Base-by-base conservation (phyloP, 2,888 invertebrate genomes). In the Agrochola macilenta region DNA sequence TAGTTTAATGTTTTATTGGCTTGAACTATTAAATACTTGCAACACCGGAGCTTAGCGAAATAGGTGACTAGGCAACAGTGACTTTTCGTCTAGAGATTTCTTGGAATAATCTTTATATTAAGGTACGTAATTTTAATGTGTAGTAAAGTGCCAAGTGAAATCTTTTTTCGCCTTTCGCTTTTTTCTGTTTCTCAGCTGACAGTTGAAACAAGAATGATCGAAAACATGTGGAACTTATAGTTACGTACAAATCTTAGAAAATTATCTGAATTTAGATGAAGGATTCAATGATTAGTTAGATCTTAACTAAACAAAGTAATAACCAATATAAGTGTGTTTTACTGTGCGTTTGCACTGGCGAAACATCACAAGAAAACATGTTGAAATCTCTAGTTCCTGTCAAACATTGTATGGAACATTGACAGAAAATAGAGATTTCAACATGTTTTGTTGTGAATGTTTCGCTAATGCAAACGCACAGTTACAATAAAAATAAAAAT, bases 11-110 rank as follows among this genome's bases (percentile, higher is more conserved):
- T 79, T 79, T 84, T 75, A 85, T 85, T 84, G 82, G 57, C 63
- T 81, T 74, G 76, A 39, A 78, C 74, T 76, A 84, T 87, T 86
- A 84, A 63, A 46, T 60, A 66, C 65, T 84, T 81, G 81, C 87
- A 71, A 86, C 75, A 86, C 75, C 65, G 54, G 35, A 73, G 60
- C 57, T 71, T 61, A 66, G 26, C 54, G 70, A 85, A 82, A 73
- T 85, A 79, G 79, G 84, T 82, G 69, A 85, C 63, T 73, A 26
- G 85, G 78, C 17, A 49, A 66, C 46, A 49, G 39, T 58, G 70
- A 81, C 75, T 54, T 75, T 63, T 64, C 49, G 81, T 23, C 69
- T 63, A 35, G 14, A 23, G 20, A 2, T 69, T 75, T 69, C 79
- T 78, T 78, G 43, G 12, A 61, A 46, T 46, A 54, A n/a, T 69